A percentile compares a stretch with the other conserved stretches of the same genome.
Conservation (phyloP, 2,888 invertebrate genomes). For the Odontomyia ornata region DNA sequence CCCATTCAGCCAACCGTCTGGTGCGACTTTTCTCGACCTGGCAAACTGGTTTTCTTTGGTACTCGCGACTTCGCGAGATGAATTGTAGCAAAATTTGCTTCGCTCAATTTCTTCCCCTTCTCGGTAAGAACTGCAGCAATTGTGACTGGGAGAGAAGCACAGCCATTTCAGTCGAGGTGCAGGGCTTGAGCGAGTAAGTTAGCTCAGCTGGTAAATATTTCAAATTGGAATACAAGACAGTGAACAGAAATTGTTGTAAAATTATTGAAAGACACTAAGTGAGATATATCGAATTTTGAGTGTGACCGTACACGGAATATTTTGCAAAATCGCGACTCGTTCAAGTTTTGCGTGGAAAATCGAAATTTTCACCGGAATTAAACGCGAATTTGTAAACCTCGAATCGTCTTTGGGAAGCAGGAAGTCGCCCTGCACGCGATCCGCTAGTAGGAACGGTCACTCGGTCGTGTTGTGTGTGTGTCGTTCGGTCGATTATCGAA, state of each 20-base stretch:
- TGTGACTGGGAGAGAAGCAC: slow-evolving; percentile 6
- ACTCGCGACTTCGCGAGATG: neutral
- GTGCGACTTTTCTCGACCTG: slow-evolving; percentile 13
- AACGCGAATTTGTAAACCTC: neutral
- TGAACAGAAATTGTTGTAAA: neutral
- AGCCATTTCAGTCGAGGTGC: slow-evolving; percentile 49
- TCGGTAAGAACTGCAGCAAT: neutral
- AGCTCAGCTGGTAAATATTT: slow-evolving; percentile 44
- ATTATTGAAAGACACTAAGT: neutral
- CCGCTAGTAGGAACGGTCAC: neutral
- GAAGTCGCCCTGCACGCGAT: neutral
- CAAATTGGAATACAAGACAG: neutral
- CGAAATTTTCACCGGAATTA: neutral
- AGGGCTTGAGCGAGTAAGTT: slow-evolving; percentile 48
- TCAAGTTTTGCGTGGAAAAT: neutral
- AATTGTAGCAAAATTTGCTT: neutral
- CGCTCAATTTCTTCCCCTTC: slow-evolving; percentile 8
- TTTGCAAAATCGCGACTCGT: no score
- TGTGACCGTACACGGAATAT: no score
- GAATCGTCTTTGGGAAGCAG: neutral
- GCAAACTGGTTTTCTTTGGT: slow-evolving; percentile 22
- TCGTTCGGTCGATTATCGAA: neutral
- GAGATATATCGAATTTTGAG: no score
- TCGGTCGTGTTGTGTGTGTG: neutral
- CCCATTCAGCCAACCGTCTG: slow-evolving; percentile 31